Evolutionary conservation across 2,113 vertebrate species (phyloP), one percentile per base, ranked within the genome.

Genomic region (Polypterus bichir): DNA sequence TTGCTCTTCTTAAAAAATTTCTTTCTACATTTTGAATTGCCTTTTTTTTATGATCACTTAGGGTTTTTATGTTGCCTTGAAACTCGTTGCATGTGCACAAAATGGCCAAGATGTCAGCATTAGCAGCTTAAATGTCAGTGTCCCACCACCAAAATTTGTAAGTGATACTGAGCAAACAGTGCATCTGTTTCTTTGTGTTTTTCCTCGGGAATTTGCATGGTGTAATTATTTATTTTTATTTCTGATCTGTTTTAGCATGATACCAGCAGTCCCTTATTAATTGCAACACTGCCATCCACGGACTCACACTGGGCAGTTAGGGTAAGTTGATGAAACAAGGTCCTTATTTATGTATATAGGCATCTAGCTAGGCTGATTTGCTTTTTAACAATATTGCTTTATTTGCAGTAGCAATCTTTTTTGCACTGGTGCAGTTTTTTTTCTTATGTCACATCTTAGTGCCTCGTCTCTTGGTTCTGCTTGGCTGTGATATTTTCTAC

Each of bases 81-180:
- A 91, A 49, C 83, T 99, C 0, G 92, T 99, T 27, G 93, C 95
- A 0, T 94, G 92, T 47, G 95, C 95, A 0, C 96, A 98, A 85
- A 93, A 84, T 0, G 89, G 94, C 48, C 91, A 94, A 0, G 95
- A 99, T 3, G 89, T 98, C 9, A 84, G 75, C 67, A 67, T 95
- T 65, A 82, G 84, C 78, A 93, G 80, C 62, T 80, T 97, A 66
- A 88, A 65, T 67, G 69, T 96, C 69, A 86, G 80, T 6, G 70
- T 92, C 64, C 91, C 96, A 2, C 89, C 89, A 3, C 93, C 96
- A 2, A 97, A 95, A 70, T 98, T 99, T 72, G 96, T 99, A 79
- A 97, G 96, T 92, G 54, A 47, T 62, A 48, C 6, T 44, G 45
- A 47, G 27, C 27, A 4, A 57, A 11, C 56, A 44, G 7, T 57